These are phyloP conservation scores for Epinotia demarniana DNA, from an alignment of 2,888 invertebrate species.

Conservation along the genomic window DNA sequence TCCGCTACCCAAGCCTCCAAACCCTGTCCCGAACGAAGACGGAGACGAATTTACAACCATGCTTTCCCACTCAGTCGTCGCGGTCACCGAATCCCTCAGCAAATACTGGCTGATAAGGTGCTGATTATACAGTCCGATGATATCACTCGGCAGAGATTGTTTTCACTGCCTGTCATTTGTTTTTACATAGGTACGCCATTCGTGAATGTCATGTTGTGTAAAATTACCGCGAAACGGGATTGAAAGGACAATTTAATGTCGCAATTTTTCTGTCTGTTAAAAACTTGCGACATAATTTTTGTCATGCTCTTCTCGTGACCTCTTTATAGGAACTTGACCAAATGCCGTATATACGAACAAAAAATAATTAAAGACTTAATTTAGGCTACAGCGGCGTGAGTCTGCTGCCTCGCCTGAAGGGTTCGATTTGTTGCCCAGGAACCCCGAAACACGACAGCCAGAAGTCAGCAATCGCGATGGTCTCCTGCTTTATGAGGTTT, in stretches of 20 bases:
- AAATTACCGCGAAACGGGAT: conserved; percentile 16
- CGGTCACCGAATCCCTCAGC: conserved; percentile 78
- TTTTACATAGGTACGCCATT: conserved; percentile 52
- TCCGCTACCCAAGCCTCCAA: conserved; percentile 45
- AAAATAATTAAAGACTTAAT: too few relatives aligned
- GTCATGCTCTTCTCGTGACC: too few relatives aligned
- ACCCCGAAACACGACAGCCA: too few relatives aligned
- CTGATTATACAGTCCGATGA: conserved; percentile 53
- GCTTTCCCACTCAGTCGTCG: conserved; percentile 63
- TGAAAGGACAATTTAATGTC: not conserved
- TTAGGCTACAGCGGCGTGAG: too few relatives aligned
- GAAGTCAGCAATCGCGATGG: too few relatives aligned
- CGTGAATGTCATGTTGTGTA: conserved; percentile 23
- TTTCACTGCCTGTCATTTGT: conserved; percentile 55
- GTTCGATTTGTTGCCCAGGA: too few relatives aligned
- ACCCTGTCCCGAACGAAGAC: conserved; percentile 47
- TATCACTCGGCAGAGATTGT: conserved; percentile 60
- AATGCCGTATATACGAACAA: too few relatives aligned
- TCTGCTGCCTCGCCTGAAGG: too few relatives aligned
- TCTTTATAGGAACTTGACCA: too few relatives aligned
- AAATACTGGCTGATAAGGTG: conserved; percentile 61
- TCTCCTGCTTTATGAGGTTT: too few relatives aligned
- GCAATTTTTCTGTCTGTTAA: not conserved
- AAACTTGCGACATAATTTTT: too few relatives aligned
- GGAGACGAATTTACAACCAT: conserved; percentile 68